Evolutionary conservation across 92 coral and sea anemone genomes (phyloP).

Genomic region (Umimayanthus chanpuru): DNA sequence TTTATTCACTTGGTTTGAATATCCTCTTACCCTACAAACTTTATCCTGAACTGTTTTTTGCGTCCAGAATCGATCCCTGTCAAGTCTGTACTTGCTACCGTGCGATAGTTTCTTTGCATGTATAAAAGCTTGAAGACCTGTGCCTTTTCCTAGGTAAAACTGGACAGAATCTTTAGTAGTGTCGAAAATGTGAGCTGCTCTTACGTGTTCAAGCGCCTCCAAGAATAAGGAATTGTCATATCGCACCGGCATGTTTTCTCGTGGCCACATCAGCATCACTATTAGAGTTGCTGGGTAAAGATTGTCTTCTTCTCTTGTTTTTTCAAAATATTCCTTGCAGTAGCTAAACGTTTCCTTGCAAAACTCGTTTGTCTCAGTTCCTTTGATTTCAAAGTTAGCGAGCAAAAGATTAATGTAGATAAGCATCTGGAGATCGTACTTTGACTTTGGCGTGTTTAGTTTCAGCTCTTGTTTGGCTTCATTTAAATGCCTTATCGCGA

Average conservation of each 20-base stretch:
- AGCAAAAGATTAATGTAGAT: slow-evolving; percentile 39
- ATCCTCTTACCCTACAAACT: slow-evolving; percentile 26
- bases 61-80: slow-evolving; percentile 37
- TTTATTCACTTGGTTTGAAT: slow-evolving; percentile 31
- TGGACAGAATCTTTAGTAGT: slow-evolving; percentile 18
- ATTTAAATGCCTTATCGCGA: slow-evolving; percentile 19
- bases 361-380: slow-evolving; percentile 3
- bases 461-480: slow-evolving; percentile 6
- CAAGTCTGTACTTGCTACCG: slow-evolving; percentile 32
- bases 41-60: slow-evolving; percentile 17
- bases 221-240: slow-evolving; percentile 25
- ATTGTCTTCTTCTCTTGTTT: not conserved
- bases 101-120: slow-evolving; percentile 38
- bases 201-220: slow-evolving; percentile 6
- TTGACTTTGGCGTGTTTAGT: slow-evolving; percentile 18
- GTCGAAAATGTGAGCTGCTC: not conserved
- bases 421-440: slow-evolving; percentile 22
- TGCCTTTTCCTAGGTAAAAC: slow-evolving; percentile 38
- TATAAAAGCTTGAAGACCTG: slow-evolving; percentile 35
- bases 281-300: slow-evolving; percentile 23
- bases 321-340: slow-evolving; percentile 35
- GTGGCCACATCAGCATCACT: slow-evolving; percentile 38
- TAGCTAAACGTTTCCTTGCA: slow-evolving; percentile 33
- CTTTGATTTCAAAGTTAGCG: slow-evolving; percentile 20
- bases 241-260: slow-evolving; percentile 33